Evolutionary conservation across 1,140 invertebrate species (phyloP).

Genomic region (Dendrolimus punctatus): DNA sequence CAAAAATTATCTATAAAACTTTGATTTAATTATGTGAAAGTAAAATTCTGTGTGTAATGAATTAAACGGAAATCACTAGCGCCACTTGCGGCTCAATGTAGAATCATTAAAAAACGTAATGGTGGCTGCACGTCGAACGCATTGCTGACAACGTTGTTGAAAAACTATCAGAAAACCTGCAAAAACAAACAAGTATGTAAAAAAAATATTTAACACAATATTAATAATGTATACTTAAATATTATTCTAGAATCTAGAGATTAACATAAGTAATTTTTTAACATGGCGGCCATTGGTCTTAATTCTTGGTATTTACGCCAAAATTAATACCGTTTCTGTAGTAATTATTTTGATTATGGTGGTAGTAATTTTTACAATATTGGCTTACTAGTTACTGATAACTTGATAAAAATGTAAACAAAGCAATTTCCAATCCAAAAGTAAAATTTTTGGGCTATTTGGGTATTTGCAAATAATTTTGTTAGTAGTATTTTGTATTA

Average conservation of each 20-base stretch:
- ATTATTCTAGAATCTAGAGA: too few species aligned
- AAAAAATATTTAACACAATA: too few species aligned
- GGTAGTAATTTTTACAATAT: slow-evolving; percentile 28
- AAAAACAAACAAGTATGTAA: slow-evolving; percentile 37
- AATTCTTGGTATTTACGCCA: too few species aligned
- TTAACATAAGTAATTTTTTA: slow-evolving; percentile 9
- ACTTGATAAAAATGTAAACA: too few species aligned
- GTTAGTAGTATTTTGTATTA: too few species aligned
- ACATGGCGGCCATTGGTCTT: slow-evolving; percentile 31
- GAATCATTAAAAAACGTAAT: slow-evolving; percentile 41
- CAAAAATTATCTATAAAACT: neutral
- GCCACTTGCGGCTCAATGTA: slow-evolving; percentile 18
- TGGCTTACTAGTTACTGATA: too few species aligned
- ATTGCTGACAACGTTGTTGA: slow-evolving; percentile 66
- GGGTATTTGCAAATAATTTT: too few species aligned
- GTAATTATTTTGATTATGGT: slow-evolving; percentile 22
- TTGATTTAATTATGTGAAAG: neutral
- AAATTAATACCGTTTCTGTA: too few species aligned
- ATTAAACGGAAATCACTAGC: slow-evolving; percentile 10
- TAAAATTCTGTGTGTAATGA: neutral
- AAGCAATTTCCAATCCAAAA: too few species aligned
- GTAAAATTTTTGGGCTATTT: too few species aligned
- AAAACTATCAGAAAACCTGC: slow-evolving; percentile 52
- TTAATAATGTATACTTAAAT: too few species aligned
- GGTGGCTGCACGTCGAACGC: slow-evolving; percentile 49